Evolutionary conservation across 2,113 vertebrate species (phyloP), one percentile per base, ranked within the genome.

Genomic region (Myotis brandtii): DNA sequence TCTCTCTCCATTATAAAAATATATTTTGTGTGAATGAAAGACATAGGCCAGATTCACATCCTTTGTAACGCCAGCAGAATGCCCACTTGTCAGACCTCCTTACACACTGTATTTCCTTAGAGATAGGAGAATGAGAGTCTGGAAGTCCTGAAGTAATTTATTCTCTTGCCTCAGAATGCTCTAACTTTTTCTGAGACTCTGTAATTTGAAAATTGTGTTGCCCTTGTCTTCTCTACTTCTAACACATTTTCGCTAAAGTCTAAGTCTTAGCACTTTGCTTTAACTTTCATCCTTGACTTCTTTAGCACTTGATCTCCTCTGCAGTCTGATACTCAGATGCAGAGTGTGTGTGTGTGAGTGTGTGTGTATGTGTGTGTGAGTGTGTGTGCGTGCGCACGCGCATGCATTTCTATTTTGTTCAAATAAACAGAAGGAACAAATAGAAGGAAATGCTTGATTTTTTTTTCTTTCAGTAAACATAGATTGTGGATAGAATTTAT

Each of bases 1-100:
- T 20, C 1, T 43, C 21, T 86, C 7, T 59, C 14, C 21, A 12
- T 50, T 80, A 85, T 84, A 64, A 92, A 95, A 93, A 84, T 64
- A 70, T 75, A 48, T 79, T 93, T 66, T 76, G 23, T 73, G 30
- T 52, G 25, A 96, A 87, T 93, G 89, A 91, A 91, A 91, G 54
- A 69, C 40, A 73, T 4, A 46, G 3, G 8, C 48, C n/a, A 32
- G 40, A 80, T 84, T 81, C 21, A 85, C 59, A 85, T 85, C 34
- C 16, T 43, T 54, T 54, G 9, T 79, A 81, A 90, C 40, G 87
- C 90, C 40, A 32, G 4, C 46, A 66, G 40, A 89, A n/a, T 81
- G 50, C 18, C 23, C 56, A n/a, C 34, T 76, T 81, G 77, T 95
- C 70, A 89, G 83, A 77, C 12, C 30, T 46, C 67, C 40, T 91